Percentiles rank a stretch among this genome's conserved stretches.
phyloP scores from a whole-genome alignment of 64 coral and sea anemone genomes.

The Orbicella faveolata region DNA sequence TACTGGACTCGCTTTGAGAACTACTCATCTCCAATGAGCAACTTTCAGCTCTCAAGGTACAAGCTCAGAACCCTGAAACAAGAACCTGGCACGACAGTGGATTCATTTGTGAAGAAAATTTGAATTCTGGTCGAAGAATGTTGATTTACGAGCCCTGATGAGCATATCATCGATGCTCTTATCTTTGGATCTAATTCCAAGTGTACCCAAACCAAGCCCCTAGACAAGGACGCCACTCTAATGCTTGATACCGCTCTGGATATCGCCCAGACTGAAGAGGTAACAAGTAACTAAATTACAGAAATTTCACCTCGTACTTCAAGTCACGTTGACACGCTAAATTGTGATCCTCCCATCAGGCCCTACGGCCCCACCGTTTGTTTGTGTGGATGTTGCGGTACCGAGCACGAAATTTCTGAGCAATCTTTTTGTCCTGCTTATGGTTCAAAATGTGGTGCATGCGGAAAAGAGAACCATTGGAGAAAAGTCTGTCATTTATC shows the following conservation, averaged over 20 bases:
- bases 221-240: slow-evolving; percentile 38
- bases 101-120: slow-evolving; percentile 58
- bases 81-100: slow-evolving; percentile 39
- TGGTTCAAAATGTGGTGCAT: slow-evolving; percentile 44
- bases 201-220: slow-evolving; percentile 63
- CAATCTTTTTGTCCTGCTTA: slow-evolving; percentile 61
- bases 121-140: slow-evolving; percentile 50
- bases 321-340: neutral
- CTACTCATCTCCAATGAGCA: slow-evolving; percentile 49
- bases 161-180: slow-evolving; percentile 46
- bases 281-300: slow-evolving; percentile 47
- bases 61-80: slow-evolving; percentile 46
- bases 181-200: slow-evolving; percentile 36
- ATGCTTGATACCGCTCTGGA: slow-evolving; percentile 49
- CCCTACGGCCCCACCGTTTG: neutral
- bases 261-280: slow-evolving; percentile 51
- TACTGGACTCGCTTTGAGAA: slow-evolving; percentile 61
- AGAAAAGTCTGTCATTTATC: neutral
- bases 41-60: slow-evolving; percentile 51
- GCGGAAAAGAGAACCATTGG: slow-evolving; percentile 28
- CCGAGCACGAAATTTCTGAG: slow-evolving; percentile 15
- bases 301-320: slow-evolving; percentile 43
- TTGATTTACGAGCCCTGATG: slow-evolving; percentile 42
- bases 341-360: no score
- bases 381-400: slow-evolving; percentile 73